Percentiles rank a stretch among this genome's conserved stretches.
phyloP scores from a whole-genome alignment of 2,797 vertebrate genomes.

The Eulemur albifrons region DNA sequence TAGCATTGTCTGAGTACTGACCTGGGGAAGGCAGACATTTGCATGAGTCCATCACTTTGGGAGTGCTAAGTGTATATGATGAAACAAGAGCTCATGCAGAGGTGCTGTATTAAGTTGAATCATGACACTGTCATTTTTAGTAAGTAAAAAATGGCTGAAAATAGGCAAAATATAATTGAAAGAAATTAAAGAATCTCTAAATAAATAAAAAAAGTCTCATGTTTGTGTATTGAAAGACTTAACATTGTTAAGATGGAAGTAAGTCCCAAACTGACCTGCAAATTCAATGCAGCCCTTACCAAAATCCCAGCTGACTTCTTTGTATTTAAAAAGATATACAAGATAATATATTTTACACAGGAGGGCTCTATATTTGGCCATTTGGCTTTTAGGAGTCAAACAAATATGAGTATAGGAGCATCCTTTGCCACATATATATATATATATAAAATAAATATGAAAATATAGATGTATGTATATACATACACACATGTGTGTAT shows the following conservation, averaged over 20 bases:
- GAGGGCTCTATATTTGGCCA: neutral
- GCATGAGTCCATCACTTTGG: neutral
- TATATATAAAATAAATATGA: neutral
- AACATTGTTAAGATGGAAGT: neutral
- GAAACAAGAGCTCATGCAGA: neutral
- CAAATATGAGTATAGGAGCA: neutral
- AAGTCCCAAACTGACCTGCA: neutral
- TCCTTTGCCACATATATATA: neutral
- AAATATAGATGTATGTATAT: neutral
- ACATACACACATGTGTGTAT: too few species aligned
- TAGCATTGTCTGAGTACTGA: neutral
- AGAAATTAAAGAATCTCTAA: neutral
- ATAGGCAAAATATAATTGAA: neutral
- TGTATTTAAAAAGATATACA: neutral
- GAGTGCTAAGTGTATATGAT: neutral
- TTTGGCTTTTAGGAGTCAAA: neutral
- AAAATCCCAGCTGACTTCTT: neutral
- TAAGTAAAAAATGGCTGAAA: neutral
- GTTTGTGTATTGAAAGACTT: neutral
- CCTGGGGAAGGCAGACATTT: neutral
- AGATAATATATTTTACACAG: neutral
- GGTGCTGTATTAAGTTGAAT: neutral
- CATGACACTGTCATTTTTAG: neutral
- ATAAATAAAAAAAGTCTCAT: neutral
- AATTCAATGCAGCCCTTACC: neutral